These are phyloP conservation scores for Trematocara unimaculatum DNA, from an alignment of 2,113 vertebrate species.

Conservation along the genomic window DNA sequence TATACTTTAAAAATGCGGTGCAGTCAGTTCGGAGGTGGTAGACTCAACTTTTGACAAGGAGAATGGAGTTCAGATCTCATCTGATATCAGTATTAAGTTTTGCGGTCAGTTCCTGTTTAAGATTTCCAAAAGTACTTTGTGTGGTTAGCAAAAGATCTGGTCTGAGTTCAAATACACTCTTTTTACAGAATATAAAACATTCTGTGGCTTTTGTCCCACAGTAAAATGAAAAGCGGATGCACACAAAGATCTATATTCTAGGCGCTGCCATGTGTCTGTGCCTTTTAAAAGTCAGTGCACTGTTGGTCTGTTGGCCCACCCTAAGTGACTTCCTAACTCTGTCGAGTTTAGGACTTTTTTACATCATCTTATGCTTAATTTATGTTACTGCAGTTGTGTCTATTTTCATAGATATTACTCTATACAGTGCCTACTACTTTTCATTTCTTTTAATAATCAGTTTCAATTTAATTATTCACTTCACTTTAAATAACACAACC, in stretches of 20 bases:
- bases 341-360: neutral
- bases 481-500: neutral
- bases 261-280: neutral
- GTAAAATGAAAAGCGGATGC: neutral
- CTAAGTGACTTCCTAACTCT: neutral
- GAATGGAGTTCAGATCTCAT: neutral
- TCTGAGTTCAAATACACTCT: neutral
- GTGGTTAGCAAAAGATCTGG: neutral
- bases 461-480: neutral
- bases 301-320: neutral
- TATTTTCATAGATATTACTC: neutral
- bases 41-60: neutral
- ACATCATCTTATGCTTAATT: neutral
- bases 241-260: neutral
- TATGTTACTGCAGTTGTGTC: fast-evolving
- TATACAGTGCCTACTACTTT: neutral
- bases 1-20: neutral
- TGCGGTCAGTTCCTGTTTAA: fast-evolving
- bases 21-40: neutral
- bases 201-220: neutral
- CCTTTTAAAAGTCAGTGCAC: fast-evolving
- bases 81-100: neutral
- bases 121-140: neutral
- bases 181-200: neutral
- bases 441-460: neutral